Conservation (phyloP, 1,140 invertebrate genomes). For the Amphibalanus amphitrite region DNA sequence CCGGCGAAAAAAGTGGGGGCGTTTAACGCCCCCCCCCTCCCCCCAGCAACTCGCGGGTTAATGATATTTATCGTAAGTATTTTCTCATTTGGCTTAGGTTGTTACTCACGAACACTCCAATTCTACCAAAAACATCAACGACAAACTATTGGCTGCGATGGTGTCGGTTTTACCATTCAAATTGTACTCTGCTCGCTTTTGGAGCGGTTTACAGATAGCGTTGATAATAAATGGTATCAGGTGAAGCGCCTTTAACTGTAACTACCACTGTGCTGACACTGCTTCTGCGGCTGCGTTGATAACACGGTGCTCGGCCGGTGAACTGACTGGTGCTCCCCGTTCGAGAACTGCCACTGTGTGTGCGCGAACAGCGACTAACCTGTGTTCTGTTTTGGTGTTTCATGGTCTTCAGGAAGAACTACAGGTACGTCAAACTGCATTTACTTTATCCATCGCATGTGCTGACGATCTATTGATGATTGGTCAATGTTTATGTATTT, state of each 20-base stretch:
- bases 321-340: neutral
- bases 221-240: constrained; percentile 8
- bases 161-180: constrained; percentile 5
- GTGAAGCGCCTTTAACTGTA: neutral
- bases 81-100: too few relatives aligned
- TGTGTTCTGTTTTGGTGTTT: neutral
- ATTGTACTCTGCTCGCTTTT: constrained; percentile 4
- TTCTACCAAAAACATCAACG: too few relatives aligned
- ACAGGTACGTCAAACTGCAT: neutral
- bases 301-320: neutral
- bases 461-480: too few relatives aligned
- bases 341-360: too few relatives aligned
- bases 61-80: too few relatives aligned
- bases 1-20: too few relatives aligned
- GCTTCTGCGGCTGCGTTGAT: neutral
- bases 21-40: too few relatives aligned
- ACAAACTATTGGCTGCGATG: constrained; percentile 12
- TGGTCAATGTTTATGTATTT: too few relatives aligned
- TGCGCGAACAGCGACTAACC: neutral
- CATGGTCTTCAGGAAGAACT: neutral
- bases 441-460: neutral
- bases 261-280: neutral
- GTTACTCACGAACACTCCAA: too few relatives aligned
- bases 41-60: too few relatives aligned
- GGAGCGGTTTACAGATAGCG: constrained; percentile 1